A percentile compares a stretch with the other conserved stretches of the same genome.
Conservation (phyloP, 2,888 invertebrate genomes). For the Tenthredo livida region DNA sequence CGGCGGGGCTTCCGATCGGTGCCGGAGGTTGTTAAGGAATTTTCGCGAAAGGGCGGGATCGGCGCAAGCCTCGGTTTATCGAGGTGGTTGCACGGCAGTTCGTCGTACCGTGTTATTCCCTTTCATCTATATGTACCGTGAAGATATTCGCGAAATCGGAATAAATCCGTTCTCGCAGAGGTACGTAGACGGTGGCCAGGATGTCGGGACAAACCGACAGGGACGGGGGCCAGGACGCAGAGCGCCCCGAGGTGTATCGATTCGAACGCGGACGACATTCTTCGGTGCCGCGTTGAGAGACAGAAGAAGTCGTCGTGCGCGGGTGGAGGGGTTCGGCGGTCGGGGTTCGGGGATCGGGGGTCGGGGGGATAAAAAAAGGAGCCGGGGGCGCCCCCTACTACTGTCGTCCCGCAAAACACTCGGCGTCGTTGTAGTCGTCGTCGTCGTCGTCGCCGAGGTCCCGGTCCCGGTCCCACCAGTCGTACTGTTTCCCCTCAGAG, state of each 20-base stretch:
- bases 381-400: conserved; percentile 71
- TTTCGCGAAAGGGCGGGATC: neutral
- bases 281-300: conserved; percentile 55
- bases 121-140: neutral
- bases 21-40: conserved; percentile 38
- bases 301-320: conserved; percentile 51
- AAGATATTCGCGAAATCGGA: conserved; percentile 56
- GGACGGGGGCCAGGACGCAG: conserved; percentile 37
- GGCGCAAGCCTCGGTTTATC: neutral
- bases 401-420: conserved; percentile 79
- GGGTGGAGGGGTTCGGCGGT: conserved; percentile 19
- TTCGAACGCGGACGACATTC: conserved; percentile 71
- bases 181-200: conserved; percentile 46
- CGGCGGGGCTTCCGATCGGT: neutral
- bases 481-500: conserved; percentile 60
- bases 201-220: conserved; percentile 30
- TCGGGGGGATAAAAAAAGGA: conserved; percentile 40
- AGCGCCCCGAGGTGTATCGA: conserved; percentile 65
- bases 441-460: conserved; percentile 76
- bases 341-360: conserved; percentile 19
- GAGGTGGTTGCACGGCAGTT: neutral
- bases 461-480: conserved; percentile 70
- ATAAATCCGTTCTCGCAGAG: conserved; percentile 45
- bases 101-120: conserved; percentile 3
- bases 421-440: conserved; percentile 61